A percentile compares a stretch with the other conserved stretches of the same genome.
These are phyloP conservation scores for Vollenhovia emeryi DNA, from an alignment of 1,140 invertebrate genomes.

Conservation along the genomic window DNA sequence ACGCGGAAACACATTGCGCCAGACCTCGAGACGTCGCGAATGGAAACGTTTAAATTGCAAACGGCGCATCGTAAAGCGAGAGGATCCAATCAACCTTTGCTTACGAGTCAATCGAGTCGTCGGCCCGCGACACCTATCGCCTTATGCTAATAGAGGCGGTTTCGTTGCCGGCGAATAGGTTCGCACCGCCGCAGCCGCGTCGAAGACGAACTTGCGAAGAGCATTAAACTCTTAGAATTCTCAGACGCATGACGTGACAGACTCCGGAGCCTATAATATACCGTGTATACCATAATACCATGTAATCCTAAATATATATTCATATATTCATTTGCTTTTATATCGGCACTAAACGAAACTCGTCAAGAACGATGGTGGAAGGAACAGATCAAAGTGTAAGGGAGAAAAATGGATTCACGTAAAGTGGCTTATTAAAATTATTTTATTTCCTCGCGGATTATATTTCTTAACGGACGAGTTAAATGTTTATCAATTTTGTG, in stretches of 20 bases:
- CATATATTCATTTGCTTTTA: conserved; percentile 37
- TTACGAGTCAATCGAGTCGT: conserved; percentile 68
- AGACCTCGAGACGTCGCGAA: conserved; percentile 50
- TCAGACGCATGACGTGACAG: conserved; percentile 18
- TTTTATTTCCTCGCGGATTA: neutral
- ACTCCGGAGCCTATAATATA: conserved; percentile 23
- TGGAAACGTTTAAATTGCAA: conserved; percentile 69
- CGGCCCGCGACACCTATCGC: conserved; percentile 51
- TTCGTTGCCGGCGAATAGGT: conserved; percentile 45
- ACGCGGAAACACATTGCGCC: conserved; percentile 45
- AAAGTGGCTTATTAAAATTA: neutral
- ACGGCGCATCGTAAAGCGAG: conserved; percentile 60
- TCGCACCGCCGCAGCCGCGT: conserved; percentile 16
- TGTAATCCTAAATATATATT: conserved; percentile 29
- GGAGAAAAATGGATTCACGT: neutral
- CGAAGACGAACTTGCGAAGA: conserved; percentile 38
- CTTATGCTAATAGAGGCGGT: conserved; percentile 63
- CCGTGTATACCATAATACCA: conserved; percentile 4
- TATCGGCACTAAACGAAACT: conserved; percentile 33
- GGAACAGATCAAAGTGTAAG: neutral
- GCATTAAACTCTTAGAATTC: conserved; percentile 38
- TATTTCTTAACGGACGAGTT: neutral
- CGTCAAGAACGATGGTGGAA: neutral
- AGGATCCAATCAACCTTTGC: conserved; percentile 69
- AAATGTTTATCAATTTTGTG: neutral